Conservation (phyloP, 2,113 vertebrate genomes). For the Bostrychus sinensis region DNA sequence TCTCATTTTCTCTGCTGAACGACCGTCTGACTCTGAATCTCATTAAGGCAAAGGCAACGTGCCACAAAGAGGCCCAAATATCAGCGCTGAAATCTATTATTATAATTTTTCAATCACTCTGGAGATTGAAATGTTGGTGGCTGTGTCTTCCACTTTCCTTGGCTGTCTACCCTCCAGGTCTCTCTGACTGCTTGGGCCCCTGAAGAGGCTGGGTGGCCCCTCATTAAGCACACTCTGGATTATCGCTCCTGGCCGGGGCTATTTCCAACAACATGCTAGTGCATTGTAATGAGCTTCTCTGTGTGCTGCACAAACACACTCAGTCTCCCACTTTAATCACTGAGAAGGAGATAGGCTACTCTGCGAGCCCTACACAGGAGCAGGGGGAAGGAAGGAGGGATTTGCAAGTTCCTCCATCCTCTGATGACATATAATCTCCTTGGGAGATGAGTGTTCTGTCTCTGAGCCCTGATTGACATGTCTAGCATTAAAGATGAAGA, state of each 20-base stretch:
- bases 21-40: conserved; percentile 62
- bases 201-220: conserved; percentile 72
- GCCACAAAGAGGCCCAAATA: conserved; percentile 36
- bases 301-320: conserved; percentile 69
- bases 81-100: conserved; percentile 51
- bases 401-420: conserved; percentile 76
- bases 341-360: conserved; percentile 66
- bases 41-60: conserved; percentile 44
- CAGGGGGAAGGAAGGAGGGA: conserved; percentile 60
- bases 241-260: conserved; percentile 68
- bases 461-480: conserved; percentile 76
- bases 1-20: conserved; percentile 68
- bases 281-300: conserved; percentile 82
- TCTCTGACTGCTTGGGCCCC: conserved; percentile 49
- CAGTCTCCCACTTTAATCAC: conserved; percentile 80
- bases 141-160: conserved; percentile 19
- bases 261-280: conserved; percentile 77
- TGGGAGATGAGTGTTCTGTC: conserved; percentile 73
- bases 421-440: conserved; percentile 83
- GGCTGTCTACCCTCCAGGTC: conserved; percentile 39
- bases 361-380: conserved; percentile 53
- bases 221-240: conserved; percentile 80
- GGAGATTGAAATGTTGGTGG: conserved; percentile 64
- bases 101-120: conserved; percentile 71
- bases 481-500: conserved; percentile 50